These are phyloP conservation scores for Heliconius hewitsoni DNA, from an alignment of 1,140 invertebrate species.

Conservation along the genomic window DNA sequence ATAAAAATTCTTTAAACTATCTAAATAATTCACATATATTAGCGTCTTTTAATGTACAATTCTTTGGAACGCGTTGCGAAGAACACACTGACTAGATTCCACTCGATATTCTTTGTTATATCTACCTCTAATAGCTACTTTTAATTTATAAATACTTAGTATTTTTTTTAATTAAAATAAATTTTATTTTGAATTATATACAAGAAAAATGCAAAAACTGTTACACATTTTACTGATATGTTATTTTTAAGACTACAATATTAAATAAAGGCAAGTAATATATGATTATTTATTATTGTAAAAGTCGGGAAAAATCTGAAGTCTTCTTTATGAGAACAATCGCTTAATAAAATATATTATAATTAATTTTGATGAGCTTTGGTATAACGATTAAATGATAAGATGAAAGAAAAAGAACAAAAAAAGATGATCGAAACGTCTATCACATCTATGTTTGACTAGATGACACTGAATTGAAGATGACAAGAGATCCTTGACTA, in stretches of 20 bases:
- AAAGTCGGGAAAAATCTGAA: not conserved
- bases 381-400: not conserved
- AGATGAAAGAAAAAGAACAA: no score
- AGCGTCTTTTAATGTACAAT: slow-evolving; percentile 64
- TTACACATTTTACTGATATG: not conserved
- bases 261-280: not conserved
- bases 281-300: not conserved
- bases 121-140: slow-evolving; percentile 28
- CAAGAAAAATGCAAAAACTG: not conserved
- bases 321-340: not conserved
- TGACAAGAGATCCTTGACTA: not conserved
- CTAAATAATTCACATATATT: slow-evolving; percentile 26
- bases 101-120: slow-evolving; percentile 58
- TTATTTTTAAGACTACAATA: not conserved
- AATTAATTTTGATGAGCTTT: not conserved
- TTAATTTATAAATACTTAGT: not conserved
- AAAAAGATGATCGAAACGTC: no score
- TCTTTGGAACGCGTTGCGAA: slow-evolving; percentile 77
- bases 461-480: not conserved
- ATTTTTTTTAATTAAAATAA: not conserved
- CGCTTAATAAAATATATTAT: slow-evolving; percentile 9
- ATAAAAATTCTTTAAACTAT: not conserved
- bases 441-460: not conserved
- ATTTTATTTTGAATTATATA: not conserved
- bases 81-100: slow-evolving; percentile 77